A percentile compares a stretch with the other conserved stretches of the same genome.
phyloP scores from a whole-genome alignment of 2,888 invertebrate genomes.

The Oscheius sp. region DNA sequence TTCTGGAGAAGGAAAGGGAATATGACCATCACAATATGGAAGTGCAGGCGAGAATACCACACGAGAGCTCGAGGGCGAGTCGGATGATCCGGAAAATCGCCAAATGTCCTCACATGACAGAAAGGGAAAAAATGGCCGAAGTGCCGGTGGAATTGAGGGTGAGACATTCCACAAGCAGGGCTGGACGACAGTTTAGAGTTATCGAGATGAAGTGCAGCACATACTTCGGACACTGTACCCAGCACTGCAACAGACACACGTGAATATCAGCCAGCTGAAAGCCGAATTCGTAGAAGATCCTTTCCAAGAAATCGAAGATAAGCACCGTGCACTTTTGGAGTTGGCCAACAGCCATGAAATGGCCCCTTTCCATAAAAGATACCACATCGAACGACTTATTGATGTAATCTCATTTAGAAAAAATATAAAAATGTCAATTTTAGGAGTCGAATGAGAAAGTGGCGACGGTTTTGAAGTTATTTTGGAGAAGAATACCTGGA shows the following conservation, averaged over 20 bases:
- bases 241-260: not conserved
- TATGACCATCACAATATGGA: constrained; percentile 14
- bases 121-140: constrained; percentile 1
- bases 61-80: not conserved
- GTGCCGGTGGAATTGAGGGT: constrained; percentile 1
- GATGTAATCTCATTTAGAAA: not conserved
- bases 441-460: not conserved
- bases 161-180: not conserved
- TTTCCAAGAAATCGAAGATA: constrained; percentile 21
- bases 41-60: not conserved
- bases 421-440: not conserved
- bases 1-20: constrained; percentile 12
- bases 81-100: constrained; percentile 1
- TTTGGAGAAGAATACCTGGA: constrained; percentile 9
- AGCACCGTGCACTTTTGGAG: not conserved
- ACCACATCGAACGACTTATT: constrained; percentile 1
- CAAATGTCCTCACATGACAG: not conserved
- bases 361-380: not conserved
- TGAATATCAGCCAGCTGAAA: constrained; percentile 15
- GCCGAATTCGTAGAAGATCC: constrained; percentile 4
- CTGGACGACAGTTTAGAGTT: not conserved
- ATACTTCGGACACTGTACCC: constrained; percentile 7
- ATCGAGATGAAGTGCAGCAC: not conserved
- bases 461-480: not conserved
- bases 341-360: not conserved